Evolutionary conservation across 1,140 invertebrate genomes (phyloP).

Genomic region (Episyrphus balteatus): DNA sequence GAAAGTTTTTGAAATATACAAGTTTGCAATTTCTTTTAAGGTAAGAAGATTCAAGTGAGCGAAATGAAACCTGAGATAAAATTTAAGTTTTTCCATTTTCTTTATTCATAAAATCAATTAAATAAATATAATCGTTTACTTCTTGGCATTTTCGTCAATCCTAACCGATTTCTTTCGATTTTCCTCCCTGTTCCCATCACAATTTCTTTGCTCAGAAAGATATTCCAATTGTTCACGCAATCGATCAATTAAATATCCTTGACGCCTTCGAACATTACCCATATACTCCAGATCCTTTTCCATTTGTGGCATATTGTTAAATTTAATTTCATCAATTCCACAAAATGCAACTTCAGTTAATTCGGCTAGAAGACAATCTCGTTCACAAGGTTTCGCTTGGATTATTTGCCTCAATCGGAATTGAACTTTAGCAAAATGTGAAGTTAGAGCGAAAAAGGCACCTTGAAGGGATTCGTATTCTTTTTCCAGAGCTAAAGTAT

Average conservation of each 20-base stretch:
- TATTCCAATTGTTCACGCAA: not conserved
- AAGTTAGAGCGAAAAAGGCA: not conserved
- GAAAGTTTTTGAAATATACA: no score
- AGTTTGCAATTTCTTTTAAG: no score
- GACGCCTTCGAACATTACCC: conserved; percentile 5
- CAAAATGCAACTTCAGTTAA: conserved; percentile 3
- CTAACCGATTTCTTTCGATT: not conserved
- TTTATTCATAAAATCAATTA: no score
- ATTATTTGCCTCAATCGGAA: conserved; percentile 7
- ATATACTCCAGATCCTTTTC: not conserved
- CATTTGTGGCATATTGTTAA: conserved; percentile 1
- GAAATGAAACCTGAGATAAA: no score
- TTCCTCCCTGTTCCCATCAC: not conserved
- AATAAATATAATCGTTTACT: no score
- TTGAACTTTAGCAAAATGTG: conserved; percentile 7
- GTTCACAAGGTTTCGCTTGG: conserved; percentile 1
- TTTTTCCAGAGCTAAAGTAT: not conserved
- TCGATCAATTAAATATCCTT: conserved; percentile 1
- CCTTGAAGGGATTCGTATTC: conserved; percentile 4
- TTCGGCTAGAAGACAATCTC: not conserved
- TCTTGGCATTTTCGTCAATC: not conserved
- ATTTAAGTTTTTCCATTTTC: no score
- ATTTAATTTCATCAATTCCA: not conserved
- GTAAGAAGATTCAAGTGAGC: no score
- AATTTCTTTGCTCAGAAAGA: not conserved